Conservation (phyloP, 1,140 invertebrate species). For the Meteorus sp. region DNA sequence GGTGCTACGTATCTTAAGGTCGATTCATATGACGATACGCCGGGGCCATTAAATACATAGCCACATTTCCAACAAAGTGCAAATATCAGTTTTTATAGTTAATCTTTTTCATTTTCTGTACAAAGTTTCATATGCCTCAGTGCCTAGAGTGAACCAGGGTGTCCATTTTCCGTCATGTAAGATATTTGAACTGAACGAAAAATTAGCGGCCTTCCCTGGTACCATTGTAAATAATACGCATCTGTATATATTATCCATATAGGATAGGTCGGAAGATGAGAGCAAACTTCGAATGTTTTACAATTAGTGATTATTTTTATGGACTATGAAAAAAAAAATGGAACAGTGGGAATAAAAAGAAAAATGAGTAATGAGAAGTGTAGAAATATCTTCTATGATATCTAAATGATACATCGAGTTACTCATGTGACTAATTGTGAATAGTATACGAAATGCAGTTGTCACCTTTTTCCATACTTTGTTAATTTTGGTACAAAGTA, state of each 20-base stretch:
- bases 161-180: background rate
- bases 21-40: too few relatives aligned
- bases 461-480: constrained; percentile 31
- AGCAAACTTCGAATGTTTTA: background rate
- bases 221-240: constrained; percentile 14
- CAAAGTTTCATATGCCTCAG: constrained; percentile 30
- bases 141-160: constrained; percentile 10
- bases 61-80: constrained; percentile 37
- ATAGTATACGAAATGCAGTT: constrained; percentile 21
- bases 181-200: too few relatives aligned
- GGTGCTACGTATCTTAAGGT: constrained; percentile 17
- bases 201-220: constrained; percentile 1
- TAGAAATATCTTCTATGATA: background rate
- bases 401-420: background rate
- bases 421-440: background rate
- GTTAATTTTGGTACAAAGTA: constrained; percentile 42
- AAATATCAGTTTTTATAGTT: constrained; percentile 45
- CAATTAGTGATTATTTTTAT: too few relatives aligned
- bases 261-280: background rate
- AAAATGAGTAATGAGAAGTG: constrained; percentile 21
- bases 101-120: constrained; percentile 25
- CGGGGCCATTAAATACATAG: constrained; percentile 4
- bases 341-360: constrained; percentile 18
- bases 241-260: background rate
- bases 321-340: constrained; percentile 11